Evolutionary conservation across 2,797 vertebrate genomes (phyloP).

Genomic region (Choloepus didactylus): DNA sequence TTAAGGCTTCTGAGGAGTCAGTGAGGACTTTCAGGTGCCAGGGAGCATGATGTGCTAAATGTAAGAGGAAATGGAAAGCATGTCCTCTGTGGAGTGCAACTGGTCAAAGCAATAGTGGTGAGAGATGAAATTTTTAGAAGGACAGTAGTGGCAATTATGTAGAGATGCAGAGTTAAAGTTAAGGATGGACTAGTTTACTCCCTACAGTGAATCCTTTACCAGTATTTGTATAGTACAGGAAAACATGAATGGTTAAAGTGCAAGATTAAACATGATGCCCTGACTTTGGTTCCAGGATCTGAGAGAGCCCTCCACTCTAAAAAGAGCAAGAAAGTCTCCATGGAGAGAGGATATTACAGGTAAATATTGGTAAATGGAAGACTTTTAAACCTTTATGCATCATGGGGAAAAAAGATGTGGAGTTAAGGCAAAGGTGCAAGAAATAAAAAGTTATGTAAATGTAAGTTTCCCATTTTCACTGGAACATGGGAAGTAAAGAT

Average conservation of each 20-base stretch:
- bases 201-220: no score
- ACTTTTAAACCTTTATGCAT: no score
- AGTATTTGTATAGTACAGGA: no score
- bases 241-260: background rate
- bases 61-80: background rate
- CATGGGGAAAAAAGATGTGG: no score
- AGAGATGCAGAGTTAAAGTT: no score
- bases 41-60: background rate
- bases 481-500: background rate
- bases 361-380: background rate
- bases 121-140: background rate
- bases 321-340: no score
- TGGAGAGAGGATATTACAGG: no score
- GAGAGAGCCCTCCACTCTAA: no score
- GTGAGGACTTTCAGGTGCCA: background rate
- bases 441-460: background rate
- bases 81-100: background rate
- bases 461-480: no score
- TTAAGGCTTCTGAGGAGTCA: background rate
- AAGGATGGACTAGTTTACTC: background rate
- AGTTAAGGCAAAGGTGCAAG: no score
- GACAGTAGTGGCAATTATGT: no score
- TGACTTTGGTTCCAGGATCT: background rate
- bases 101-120: no score
- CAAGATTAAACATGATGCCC: background rate